Base-by-base conservation (phyloP, 2,113 vertebrate genomes). In the Rhipidura dahli region DNA sequence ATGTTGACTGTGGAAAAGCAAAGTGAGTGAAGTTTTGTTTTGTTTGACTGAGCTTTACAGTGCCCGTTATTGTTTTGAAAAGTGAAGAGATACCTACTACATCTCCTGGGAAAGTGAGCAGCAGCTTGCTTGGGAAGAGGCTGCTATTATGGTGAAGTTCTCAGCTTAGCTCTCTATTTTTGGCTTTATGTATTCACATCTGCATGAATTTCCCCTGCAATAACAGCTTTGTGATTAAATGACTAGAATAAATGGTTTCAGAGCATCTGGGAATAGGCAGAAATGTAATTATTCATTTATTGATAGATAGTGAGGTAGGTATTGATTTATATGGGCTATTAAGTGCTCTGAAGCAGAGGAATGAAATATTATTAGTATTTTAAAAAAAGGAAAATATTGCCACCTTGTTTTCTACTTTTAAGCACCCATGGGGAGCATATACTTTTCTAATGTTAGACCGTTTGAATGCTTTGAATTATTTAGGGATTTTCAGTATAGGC, bases 241-340 rank as follows among this genome's bases (percentile, higher is more conserved):
- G 23, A 56, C 78, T 90, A 78, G 66, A 94, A 84, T 77, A 95
- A 96, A 89, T 82, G 63, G 50, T 73, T 84, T 87, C 12, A 28
- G 77, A 89, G 73, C 2, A 0, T 65, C 78, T 87, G 90, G 89
- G 91, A 77, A 94, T 63, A 56, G 40, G 39, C 54, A 80, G 75
- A 91, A 94, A 87, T 59, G 70, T 82, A 96, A 94, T 96, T 96
- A 89, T 95, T 93, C 88, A 61, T 91, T 89, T 94, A 93, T 95
- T 13, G n/a, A 89, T 81, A 96, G 83, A 49, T 54, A 87, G 64
- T 56, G 57, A 89, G 53, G 57, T 87, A 65, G 20, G 4, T 91
- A 92, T 90, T 78, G 89, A 96, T 94, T 93, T 92, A 72, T 79
- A 69, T 15, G 81, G 47, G 77, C 56, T 85, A 93, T 83, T 83